Conservation (phyloP, 2,888 invertebrate genomes). For the Nomada ferruginata region DNA sequence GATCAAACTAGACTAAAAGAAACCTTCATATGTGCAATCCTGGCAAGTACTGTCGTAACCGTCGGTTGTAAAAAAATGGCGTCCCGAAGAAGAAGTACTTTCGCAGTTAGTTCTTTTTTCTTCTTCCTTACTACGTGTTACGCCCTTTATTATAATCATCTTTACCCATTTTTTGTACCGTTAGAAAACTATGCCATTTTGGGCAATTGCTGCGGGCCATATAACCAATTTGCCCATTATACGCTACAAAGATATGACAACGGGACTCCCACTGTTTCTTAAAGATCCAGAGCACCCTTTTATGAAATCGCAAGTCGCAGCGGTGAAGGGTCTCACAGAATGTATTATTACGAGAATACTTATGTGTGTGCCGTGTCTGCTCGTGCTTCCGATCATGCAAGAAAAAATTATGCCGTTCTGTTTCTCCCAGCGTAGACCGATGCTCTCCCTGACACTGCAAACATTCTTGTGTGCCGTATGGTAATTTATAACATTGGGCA, state of each 20-base stretch:
- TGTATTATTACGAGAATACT: conserved; percentile 64
- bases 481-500: conserved; percentile 27
- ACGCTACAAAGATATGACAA: conserved; percentile 65
- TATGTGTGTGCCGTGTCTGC: conserved; percentile 69
- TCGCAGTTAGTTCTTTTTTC: conserved; percentile 53
- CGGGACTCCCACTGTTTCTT: conserved; percentile 60
- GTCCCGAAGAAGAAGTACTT: conserved; percentile 48
- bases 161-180: not conserved
- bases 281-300: conserved; percentile 49
- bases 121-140: not conserved
- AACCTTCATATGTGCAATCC: conserved; percentile 61
- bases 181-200: conserved; percentile 69
- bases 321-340: conserved; percentile 67
- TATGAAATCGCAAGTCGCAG: conserved; percentile 68
- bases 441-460: conserved; percentile 59
- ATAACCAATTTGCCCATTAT: conserved; percentile 69
- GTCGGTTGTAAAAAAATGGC: conserved; percentile 59
- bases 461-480: conserved; percentile 50
- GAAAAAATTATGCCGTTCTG: conserved; percentile 57
- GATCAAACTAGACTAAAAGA: conserved; percentile 30
- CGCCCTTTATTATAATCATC: not conserved
- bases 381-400: conserved; percentile 67
- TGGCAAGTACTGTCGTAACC: conserved; percentile 62
- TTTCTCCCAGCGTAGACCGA: conserved; percentile 63
- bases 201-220: conserved; percentile 67